Conservation (phyloP, 2,113 vertebrate species). For the Scomber colias region DNA sequence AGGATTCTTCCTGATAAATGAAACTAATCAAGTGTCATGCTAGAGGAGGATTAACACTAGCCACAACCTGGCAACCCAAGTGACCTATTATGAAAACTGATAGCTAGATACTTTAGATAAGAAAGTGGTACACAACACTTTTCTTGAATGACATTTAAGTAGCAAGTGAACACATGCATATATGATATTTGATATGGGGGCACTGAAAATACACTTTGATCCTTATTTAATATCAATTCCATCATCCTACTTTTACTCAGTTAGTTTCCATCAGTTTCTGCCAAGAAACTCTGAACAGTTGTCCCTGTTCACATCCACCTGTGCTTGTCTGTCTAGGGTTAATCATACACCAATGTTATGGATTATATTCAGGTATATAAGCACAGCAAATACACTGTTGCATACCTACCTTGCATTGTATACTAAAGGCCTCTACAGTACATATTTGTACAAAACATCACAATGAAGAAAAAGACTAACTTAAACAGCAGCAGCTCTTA, state of each 20-base stretch:
- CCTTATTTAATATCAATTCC: no score
- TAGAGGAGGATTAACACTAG: no score
- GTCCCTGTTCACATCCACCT: not conserved
- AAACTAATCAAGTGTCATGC: no score
- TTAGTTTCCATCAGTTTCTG: no score
- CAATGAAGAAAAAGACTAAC: constrained; percentile 14
- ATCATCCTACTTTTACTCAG: no score
- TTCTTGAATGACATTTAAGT: not conserved
- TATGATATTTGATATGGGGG: not conserved
- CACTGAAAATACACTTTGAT: no score
- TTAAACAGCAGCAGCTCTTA: constrained; percentile 64
- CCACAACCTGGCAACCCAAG: no score
- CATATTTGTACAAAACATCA: constrained; percentile 21
- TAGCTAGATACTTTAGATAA: no score
- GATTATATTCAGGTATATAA: constrained; percentile 1
- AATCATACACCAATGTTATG: constrained; percentile 30
- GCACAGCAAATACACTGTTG: constrained; percentile 7
- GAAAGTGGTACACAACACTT: not conserved
- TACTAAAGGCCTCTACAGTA: constrained; percentile 4
- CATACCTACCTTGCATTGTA: constrained; percentile 13
- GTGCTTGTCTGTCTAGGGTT: not conserved
- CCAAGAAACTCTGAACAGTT: not conserved
- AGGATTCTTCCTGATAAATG: no score
- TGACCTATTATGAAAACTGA: no score
- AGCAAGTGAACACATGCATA: not conserved